Conservation (phyloP, 2,113 vertebrate species). For the Cariama cristata region DNA sequence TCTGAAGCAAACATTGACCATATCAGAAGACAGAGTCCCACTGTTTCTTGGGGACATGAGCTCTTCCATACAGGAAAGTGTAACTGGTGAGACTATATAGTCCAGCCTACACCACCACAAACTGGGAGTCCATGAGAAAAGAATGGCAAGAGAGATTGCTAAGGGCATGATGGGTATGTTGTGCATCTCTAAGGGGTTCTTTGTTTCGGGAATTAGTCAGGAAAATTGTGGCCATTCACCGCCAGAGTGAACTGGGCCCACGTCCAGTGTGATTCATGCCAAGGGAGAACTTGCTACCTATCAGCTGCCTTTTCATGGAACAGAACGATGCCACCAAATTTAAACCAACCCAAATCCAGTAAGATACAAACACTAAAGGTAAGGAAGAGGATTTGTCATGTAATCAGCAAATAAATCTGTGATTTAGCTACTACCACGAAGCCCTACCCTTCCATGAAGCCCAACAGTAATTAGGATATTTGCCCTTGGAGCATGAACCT, state of each 20-base stretch:
- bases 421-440: not conserved
- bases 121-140: not conserved
- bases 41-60: not conserved
- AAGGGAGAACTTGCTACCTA: not conserved
- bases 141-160: not conserved
- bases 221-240: not conserved
- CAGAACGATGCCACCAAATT: not conserved
- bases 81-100: not conserved
- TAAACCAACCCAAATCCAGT: not conserved
- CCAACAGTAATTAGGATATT: not conserved
- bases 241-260: not conserved
- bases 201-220: not conserved
- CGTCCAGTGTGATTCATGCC: fast-evolving
- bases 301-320: not conserved
- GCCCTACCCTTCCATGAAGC: not conserved
- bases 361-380: not conserved
- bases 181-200: not conserved
- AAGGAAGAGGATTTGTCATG: not conserved
- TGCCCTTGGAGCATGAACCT: not conserved
- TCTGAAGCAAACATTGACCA: not conserved
- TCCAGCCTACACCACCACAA: not conserved
- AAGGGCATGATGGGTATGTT: not conserved
- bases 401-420: not conserved
- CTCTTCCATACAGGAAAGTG: not conserved
- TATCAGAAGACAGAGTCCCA: not conserved